Conservation (phyloP, 2,888 invertebrate species). For the Beris morrisii region DNA sequence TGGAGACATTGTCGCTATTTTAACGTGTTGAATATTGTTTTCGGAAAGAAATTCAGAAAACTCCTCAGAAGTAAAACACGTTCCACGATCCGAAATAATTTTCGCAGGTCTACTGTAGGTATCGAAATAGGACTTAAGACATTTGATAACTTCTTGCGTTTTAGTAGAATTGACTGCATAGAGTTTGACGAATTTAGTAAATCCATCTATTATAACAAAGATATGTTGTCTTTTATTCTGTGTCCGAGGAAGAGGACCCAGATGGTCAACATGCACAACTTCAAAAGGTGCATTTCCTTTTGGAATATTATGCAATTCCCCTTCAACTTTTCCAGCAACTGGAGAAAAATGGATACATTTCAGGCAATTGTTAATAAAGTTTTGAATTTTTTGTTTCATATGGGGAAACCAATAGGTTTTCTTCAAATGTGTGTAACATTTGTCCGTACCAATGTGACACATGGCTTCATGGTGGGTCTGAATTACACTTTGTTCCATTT, state of each 20-base stretch:
- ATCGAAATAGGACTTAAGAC: background rate
- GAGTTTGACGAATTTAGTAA: background rate
- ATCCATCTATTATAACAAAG: background rate
- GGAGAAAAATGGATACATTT: background rate
- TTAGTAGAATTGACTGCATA: background rate
- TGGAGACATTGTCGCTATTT: constrained; percentile 2
- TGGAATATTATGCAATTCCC: constrained; percentile 13
- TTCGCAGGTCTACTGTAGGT: background rate
- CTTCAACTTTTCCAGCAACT: constrained; percentile 8
- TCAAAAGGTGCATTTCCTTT: background rate
- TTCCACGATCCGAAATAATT: background rate
- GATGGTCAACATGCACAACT: background rate
- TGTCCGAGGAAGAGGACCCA: background rate
- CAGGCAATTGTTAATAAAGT: background rate
- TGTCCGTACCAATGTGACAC: constrained; percentile 41
- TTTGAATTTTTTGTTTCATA: background rate
- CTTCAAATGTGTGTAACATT: background rate
- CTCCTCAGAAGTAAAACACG: background rate
- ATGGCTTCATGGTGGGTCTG: constrained; percentile 43
- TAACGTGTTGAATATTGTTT: too few relatives aligned
- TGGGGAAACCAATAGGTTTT: constrained; percentile 4
- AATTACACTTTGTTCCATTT: constrained; percentile 41
- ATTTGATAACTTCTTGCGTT: background rate
- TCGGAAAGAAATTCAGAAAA: background rate
- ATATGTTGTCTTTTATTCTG: background rate